Evolutionary conservation across 1,140 invertebrate genomes (phyloP), one percentile per base, ranked within the genome.

Genomic region (Chironomus tepperi): DNA sequence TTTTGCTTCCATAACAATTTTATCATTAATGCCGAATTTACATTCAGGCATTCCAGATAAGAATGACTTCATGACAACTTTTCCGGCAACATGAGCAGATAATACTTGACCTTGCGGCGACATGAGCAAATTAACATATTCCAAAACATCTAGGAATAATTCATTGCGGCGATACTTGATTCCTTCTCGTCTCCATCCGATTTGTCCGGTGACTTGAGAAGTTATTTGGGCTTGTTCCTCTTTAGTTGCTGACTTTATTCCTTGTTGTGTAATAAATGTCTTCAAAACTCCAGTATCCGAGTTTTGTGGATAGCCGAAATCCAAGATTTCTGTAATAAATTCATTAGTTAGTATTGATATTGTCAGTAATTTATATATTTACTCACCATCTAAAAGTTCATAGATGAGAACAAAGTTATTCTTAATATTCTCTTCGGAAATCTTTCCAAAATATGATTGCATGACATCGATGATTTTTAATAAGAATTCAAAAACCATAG

Each of bases 401-500:
- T 99, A 99, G 79, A 99, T 99, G 0, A 99, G 87, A 65, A 99
- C 98, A 88, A 99, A 99, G 84, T 99, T 99, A 81, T 99, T 99
- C 84, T 99, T 99, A 79, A 99, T 98, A 82, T 99, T 99, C 83
- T 99, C 98, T 83, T 99, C 98, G 0, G 97, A 98, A 75, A 99
- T 96, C 85, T 99, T 99, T 74, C 98, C 97, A 85, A 99, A 99
- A 82, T 99, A 99, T 0, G 96, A 97, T 81, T 98, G 96, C 98
- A 99, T 99, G 73, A 99, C 97, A 82, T 99, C 96, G 77, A 97
- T 96, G 82, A 99, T 98, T 84, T 98, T 98, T n/a, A 98, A 88
- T 34, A 99, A 85, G 83, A 99, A 99, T 84, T 99, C 98, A 84
- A 99, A 99, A 19, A 99, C 98, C 97, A 99, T 99, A 0, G 97